Evolutionary conservation across 2,888 invertebrate genomes (phyloP).

Genomic region (Lochmaea capreae): DNA sequence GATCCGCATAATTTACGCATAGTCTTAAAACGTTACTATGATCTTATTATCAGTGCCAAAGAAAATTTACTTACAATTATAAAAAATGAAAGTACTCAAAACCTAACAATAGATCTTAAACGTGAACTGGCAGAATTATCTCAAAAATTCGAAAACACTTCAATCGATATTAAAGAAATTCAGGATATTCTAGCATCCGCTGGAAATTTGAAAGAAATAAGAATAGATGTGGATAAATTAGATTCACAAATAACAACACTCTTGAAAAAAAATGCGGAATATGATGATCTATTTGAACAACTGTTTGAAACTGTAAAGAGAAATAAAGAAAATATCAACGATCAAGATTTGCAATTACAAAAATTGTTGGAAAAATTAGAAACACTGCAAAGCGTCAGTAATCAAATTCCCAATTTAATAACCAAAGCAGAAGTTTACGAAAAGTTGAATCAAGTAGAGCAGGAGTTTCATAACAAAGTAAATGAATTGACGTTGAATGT

Average conservation of each 20-base stretch:
- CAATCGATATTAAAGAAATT: not conserved
- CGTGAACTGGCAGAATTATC: not conserved
- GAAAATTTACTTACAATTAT: not conserved
- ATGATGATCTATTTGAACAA: conserved; percentile 10
- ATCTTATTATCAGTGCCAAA: conserved; percentile 16
- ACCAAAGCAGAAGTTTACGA: conserved; percentile 19
- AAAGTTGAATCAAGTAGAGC: conserved; percentile 13
- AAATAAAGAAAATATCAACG: not conserved
- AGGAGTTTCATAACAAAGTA: conserved; percentile 20
- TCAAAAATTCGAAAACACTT: not conserved
- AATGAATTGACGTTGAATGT: conserved; percentile 25
- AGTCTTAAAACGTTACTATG: conserved; percentile 27
- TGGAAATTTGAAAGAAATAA: not conserved
- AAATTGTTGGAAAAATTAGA: conserved; percentile 20
- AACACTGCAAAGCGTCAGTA: not conserved
- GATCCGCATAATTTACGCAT: conserved; percentile 22
- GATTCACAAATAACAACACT: not conserved
- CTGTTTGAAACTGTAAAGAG: not conserved
- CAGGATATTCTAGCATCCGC: not conserved
- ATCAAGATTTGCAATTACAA: not conserved
- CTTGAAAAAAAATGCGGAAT: conserved; percentile 2
- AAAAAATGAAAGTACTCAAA: conserved; percentile 2
- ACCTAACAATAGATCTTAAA: not conserved
- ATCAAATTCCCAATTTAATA: conserved; percentile 11
- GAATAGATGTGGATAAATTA: conserved; percentile 8